Conservation (phyloP, 2,888 invertebrate species). For the Cactoblastis cactorum region DNA sequence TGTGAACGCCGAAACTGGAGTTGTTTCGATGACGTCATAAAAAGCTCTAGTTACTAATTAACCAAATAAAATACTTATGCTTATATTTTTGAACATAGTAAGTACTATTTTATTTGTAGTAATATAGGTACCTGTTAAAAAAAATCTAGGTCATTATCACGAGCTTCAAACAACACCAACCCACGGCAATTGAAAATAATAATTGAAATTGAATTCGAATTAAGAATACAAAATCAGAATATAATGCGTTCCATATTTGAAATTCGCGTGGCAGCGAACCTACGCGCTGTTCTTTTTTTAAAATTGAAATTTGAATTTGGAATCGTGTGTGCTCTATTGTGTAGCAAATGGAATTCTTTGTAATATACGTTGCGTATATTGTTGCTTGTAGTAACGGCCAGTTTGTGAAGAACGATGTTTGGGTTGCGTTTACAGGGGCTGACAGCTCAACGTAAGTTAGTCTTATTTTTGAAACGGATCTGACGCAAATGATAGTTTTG, state of each 20-base stretch:
- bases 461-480: constrained; percentile 23
- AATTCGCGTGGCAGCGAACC: constrained; percentile 54
- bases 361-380: constrained; percentile 47
- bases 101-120: too few species aligned
- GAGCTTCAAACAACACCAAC: constrained; percentile 36
- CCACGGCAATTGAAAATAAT: constrained; percentile 71
- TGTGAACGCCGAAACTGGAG: constrained; percentile 40
- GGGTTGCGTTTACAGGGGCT: constrained; percentile 18
- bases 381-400: constrained; percentile 24
- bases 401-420: background rate
- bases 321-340: constrained; percentile 75
- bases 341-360: constrained; percentile 69
- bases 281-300: constrained; percentile 55
- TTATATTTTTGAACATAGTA: too few species aligned
- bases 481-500: constrained; percentile 39
- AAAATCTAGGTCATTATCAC: too few species aligned
- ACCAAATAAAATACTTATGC: too few species aligned
- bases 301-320: constrained; percentile 67
- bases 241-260: constrained; percentile 68
- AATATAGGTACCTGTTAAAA: too few species aligned
- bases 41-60: constrained; percentile 37
- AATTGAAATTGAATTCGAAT: constrained; percentile 73
- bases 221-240: constrained; percentile 69
- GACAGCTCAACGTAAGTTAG: constrained; percentile 14
- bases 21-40: constrained; percentile 35